Evolutionary conservation across 2,888 invertebrate genomes (phyloP).

Genomic region (Caenorhabditis plicata): DNA sequence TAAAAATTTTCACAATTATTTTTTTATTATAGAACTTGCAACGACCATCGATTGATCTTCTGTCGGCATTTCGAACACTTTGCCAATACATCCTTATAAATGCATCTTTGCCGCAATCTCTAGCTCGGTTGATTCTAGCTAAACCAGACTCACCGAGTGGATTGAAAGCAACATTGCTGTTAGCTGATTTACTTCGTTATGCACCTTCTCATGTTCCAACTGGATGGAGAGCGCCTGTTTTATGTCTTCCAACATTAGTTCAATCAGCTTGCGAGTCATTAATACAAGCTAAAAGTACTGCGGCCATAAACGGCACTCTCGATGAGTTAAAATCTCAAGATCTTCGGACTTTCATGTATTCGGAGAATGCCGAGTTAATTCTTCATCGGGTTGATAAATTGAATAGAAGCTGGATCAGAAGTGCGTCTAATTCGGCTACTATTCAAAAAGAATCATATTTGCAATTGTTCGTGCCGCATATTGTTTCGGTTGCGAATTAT

Average conservation of each 20-base stretch:
- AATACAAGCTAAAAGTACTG: conserved; percentile 26
- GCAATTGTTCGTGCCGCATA: conserved; percentile 19
- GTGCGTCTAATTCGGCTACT: conserved; percentile 15
- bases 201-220: conserved; percentile 51
- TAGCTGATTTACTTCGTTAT: conserved; percentile 55
- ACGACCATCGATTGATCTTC: conserved; percentile 40
- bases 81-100: conserved; percentile 54
- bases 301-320: conserved; percentile 32
- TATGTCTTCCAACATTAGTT: conserved; percentile 49
- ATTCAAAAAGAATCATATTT: conserved; percentile 26
- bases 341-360: background rate
- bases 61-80: conserved; percentile 51
- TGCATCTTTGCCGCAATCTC: conserved; percentile 52
- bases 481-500: conserved; percentile 12
- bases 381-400: conserved; percentile 54
- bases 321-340: conserved; percentile 4
- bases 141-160: conserved; percentile 54
- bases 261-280: conserved; percentile 48
- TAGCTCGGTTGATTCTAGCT: conserved; percentile 53
- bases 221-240: conserved; percentile 47
- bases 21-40: background rate
- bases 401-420: conserved; percentile 41
- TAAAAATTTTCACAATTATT: background rate
- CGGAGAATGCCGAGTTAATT: conserved; percentile 49
- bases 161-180: conserved; percentile 58